Percentiles rank a stretch among this genome's conserved stretches.
These are phyloP conservation scores for Cheirogaleus medius DNA, from an alignment of 2,113 vertebrate genomes.

Conservation along the genomic window DNA sequence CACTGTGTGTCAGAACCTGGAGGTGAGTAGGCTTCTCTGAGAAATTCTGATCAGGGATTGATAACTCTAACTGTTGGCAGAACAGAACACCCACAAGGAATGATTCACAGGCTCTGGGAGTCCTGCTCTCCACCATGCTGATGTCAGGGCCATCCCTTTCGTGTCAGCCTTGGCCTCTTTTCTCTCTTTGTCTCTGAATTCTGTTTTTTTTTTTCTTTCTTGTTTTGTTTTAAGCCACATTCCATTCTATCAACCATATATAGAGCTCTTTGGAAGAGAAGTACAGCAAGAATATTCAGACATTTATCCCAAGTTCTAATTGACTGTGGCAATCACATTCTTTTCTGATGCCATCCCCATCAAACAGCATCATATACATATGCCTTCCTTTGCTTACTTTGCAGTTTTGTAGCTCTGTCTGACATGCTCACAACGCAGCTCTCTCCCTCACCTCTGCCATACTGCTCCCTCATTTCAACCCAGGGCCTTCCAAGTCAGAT, in stretches of 20 bases:
- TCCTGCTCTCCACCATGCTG: background rate
- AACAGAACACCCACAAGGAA: background rate
- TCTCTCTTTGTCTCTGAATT: background rate
- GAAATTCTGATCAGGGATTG: background rate
- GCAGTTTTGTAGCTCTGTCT: background rate
- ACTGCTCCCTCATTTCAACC: background rate
- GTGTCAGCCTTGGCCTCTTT: background rate
- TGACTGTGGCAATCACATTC: background rate
- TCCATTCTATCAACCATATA: background rate
- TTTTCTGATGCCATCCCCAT: background rate
- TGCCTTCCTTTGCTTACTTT: background rate
- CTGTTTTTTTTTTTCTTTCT: background rate
- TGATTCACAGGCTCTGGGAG: background rate
- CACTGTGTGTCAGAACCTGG: background rate
- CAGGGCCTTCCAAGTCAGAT: background rate
- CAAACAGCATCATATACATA: background rate
- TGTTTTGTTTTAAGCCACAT: background rate
- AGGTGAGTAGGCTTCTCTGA: background rate
- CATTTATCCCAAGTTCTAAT: background rate
- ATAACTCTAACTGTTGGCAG: background rate
- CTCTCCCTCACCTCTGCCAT: background rate
- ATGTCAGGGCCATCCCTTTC: background rate
- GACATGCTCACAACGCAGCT: background rate
- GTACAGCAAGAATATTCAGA: background rate
- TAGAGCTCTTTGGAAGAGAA: background rate